These are phyloP conservation scores for Andrena dorsata DNA, from an alignment of 2,888 invertebrate genomes.

Conservation along the genomic window DNA sequence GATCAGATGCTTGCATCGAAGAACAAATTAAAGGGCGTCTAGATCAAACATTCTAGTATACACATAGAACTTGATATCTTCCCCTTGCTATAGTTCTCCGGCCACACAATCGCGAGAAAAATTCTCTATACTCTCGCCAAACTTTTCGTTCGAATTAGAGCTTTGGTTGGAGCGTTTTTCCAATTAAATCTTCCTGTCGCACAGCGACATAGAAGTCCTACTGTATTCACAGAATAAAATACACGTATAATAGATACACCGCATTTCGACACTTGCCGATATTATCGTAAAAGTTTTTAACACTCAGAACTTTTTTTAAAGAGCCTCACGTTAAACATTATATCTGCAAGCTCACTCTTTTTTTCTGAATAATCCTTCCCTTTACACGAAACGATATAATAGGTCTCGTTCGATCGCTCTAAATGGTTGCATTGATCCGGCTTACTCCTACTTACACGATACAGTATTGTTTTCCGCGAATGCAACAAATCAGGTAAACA, in stretches of 20 bases:
- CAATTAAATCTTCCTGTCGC: constrained; percentile 70
- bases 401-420: constrained; percentile 62
- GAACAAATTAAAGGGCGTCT: constrained; percentile 66
- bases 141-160: constrained; percentile 62
- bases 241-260: constrained; percentile 73
- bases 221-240: constrained; percentile 75
- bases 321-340: constrained; percentile 60
- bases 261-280: constrained; percentile 68
- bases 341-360: constrained; percentile 66
- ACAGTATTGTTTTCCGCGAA: constrained; percentile 70
- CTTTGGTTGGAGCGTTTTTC: constrained; percentile 71
- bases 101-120: constrained; percentile 63
- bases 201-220: constrained; percentile 73
- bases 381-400: constrained; percentile 60
- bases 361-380: constrained; percentile 44
- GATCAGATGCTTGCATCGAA: constrained; percentile 62
- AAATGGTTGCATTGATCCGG: constrained; percentile 74
- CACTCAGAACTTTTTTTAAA: constrained; percentile 64
- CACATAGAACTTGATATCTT: constrained; percentile 62
- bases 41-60: constrained; percentile 66
- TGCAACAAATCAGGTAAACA: constrained; percentile 73
- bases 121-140: constrained; percentile 60
- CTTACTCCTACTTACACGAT: constrained; percentile 73
- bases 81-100: constrained; percentile 58
- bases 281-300: constrained; percentile 71